Evolutionary conservation across 1,140 invertebrate genomes (phyloP).

Genomic region (Tetragnatha versicolor): DNA sequence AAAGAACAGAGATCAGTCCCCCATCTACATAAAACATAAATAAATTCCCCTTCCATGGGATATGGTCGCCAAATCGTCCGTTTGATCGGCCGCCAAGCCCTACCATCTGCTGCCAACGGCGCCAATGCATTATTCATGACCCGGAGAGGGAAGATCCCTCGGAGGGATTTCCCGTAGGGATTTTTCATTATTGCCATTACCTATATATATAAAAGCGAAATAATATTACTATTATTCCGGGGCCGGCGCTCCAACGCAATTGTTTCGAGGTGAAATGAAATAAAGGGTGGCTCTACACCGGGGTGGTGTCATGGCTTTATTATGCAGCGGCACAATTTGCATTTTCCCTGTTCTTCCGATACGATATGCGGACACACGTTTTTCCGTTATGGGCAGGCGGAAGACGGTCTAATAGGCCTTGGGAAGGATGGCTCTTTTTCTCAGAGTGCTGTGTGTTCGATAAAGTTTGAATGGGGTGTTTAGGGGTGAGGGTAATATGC

Average conservation of each 20-base stretch:
- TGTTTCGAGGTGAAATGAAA: background rate
- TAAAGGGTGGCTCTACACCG: slow-evolving; percentile 23
- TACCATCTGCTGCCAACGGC: slow-evolving; percentile 38
- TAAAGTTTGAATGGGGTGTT: too few species aligned
- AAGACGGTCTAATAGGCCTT: too few species aligned
- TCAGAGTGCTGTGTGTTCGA: too few species aligned
- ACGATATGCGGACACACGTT: slow-evolving; percentile 40
- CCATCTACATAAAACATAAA: background rate
- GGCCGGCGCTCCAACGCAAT: too few species aligned
- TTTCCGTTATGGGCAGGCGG: slow-evolving; percentile 25
- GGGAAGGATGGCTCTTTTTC: too few species aligned
- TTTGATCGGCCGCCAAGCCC: slow-evolving; percentile 48
- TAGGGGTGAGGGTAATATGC: too few species aligned
- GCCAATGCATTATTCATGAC: slow-evolving; percentile 53
- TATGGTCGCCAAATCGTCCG: slow-evolving; percentile 49
- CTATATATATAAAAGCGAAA: too few species aligned
- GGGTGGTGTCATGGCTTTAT: slow-evolving; percentile 55
- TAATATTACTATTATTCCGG: too few species aligned
- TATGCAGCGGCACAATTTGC: slow-evolving; percentile 44
- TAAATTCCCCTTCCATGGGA: too few species aligned
- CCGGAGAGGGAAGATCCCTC: slow-evolving; percentile 22
- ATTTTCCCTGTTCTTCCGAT: slow-evolving; percentile 28
- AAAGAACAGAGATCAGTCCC: background rate
- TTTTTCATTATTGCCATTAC: slow-evolving; percentile 56
- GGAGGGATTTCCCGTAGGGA: slow-evolving; percentile 53